Conservation (phyloP, 1,140 invertebrate species). For the Globodera rostochiensis region DNA sequence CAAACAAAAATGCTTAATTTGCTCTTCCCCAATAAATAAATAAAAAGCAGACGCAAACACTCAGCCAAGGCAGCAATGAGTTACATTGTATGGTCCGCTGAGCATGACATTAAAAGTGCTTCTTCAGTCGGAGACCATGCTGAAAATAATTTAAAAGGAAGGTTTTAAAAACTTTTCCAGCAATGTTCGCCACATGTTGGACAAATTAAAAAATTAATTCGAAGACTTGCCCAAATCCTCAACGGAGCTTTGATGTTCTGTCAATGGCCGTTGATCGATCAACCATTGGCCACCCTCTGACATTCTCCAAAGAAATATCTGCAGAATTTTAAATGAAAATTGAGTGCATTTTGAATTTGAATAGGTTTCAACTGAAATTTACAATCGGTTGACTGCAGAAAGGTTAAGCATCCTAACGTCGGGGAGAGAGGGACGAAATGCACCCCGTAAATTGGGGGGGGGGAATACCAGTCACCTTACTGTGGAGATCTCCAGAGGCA, state of each 20-base stretch:
- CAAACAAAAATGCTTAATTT: not conserved
- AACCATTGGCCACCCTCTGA: constrained; percentile 77
- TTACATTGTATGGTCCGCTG: constrained; percentile 51
- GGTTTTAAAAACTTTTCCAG: too few species aligned
- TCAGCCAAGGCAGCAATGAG: too few species aligned
- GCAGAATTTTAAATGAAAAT: constrained; percentile 32
- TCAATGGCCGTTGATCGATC: constrained; percentile 83
- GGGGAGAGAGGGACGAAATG: not conserved
- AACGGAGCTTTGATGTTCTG: constrained; percentile 86
- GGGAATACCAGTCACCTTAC: constrained; percentile 43
- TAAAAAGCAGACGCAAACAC: too few species aligned
- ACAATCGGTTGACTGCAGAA: too few species aligned
- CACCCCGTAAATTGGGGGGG: constrained; percentile 5
- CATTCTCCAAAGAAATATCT: constrained; percentile 91
- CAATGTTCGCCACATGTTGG: not conserved
- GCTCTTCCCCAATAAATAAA: too few species aligned
- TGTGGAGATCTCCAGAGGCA: constrained; percentile 56
- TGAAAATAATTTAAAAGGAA: constrained; percentile 10
- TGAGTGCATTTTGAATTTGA: not conserved
- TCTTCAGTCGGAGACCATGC: constrained; percentile 97
- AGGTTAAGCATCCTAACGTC: too few species aligned
- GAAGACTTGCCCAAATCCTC: constrained; percentile 78
- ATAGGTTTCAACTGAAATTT: too few species aligned
- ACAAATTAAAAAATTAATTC: not conserved
- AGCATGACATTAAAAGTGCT: constrained; percentile 71